Percentiles rank a stretch among this genome's conserved stretches.
These are phyloP conservation scores for Orientallactaga bullata DNA, from an alignment of 2,113 vertebrate species.

Conservation along the genomic window DNA sequence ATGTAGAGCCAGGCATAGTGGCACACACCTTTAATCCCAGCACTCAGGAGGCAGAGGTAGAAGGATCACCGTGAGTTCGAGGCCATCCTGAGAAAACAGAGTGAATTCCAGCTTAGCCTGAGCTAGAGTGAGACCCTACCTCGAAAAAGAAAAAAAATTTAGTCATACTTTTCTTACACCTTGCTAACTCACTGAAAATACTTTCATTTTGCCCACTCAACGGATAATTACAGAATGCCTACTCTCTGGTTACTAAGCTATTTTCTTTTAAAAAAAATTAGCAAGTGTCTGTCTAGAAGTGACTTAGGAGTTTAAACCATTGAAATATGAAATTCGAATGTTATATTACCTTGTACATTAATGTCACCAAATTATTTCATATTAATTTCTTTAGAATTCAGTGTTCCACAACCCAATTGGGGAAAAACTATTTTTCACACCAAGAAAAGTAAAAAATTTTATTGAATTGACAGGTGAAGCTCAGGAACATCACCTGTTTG, in stretches of 20 bases:
- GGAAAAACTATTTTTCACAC: slow-evolving; percentile 16
- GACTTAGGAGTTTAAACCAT: slow-evolving; percentile 42
- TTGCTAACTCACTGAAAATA: neutral
- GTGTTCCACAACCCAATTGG: neutral
- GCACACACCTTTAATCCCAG: too few relatives aligned
- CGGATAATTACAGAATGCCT: neutral
- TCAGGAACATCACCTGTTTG: neutral
- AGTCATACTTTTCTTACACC: neutral
- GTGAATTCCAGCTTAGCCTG: too few relatives aligned
- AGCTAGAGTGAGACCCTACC: too few relatives aligned
- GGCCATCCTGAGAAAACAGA: too few relatives aligned
- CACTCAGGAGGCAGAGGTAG: too few relatives aligned
- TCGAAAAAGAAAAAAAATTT: too few relatives aligned
- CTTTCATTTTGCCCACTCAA: neutral
- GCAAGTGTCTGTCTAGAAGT: neutral
- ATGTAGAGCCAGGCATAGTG: too few relatives aligned
- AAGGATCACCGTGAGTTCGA: too few relatives aligned
- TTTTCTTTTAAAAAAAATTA: neutral
- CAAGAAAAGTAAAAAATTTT: slow-evolving; percentile 41
- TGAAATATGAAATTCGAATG: slow-evolving; percentile 45
- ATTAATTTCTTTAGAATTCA: slow-evolving; percentile 52
- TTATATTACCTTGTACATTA: neutral
- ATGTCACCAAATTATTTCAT: slow-evolving; percentile 38
- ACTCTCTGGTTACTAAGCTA: slow-evolving; percentile 14
- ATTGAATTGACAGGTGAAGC: neutral